Conservation (phyloP, 2,888 invertebrate genomes). For the Cephus sareptanus region DNA sequence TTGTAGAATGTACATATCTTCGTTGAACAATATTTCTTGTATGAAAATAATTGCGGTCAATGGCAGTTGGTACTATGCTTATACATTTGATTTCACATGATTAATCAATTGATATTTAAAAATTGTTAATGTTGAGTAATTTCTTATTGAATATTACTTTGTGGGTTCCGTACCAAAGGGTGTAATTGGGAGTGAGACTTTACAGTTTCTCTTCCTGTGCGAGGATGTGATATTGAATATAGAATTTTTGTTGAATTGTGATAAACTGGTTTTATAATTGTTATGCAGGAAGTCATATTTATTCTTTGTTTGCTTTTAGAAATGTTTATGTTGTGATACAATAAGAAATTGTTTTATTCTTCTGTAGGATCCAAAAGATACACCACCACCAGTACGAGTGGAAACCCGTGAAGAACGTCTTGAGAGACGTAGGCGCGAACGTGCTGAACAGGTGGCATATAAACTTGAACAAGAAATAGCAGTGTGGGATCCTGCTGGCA, state of each 20-base stretch:
- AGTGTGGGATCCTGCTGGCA: constrained; percentile 91
- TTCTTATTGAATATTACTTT: neutral
- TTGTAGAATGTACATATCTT: neutral
- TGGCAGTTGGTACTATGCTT: neutral
- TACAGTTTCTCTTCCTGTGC: neutral
- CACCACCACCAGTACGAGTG: constrained; percentile 93
- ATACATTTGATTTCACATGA: neutral
- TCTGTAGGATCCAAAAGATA: constrained; percentile 91
- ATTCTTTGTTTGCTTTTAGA: neutral
- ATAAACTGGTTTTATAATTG: neutral
- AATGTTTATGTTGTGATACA: neutral
- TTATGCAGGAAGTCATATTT: neutral
- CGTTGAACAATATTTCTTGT: neutral
- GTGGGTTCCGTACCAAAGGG: neutral
- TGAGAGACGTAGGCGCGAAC: constrained; percentile 89
- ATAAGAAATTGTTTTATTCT: constrained; percentile 23
- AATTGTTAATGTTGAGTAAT: neutral
- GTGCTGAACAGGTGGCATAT: constrained; percentile 97
- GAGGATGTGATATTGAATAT: neutral
- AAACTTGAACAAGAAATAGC: constrained; percentile 98
- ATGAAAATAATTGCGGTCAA: neutral
- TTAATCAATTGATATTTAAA: neutral
- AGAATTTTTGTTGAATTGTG: neutral
- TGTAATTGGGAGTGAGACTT: neutral
- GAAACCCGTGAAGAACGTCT: constrained; percentile 95